phyloP scores from a whole-genome alignment of 2,888 invertebrate species.

The Yponomeuta plumbellus region DNA sequence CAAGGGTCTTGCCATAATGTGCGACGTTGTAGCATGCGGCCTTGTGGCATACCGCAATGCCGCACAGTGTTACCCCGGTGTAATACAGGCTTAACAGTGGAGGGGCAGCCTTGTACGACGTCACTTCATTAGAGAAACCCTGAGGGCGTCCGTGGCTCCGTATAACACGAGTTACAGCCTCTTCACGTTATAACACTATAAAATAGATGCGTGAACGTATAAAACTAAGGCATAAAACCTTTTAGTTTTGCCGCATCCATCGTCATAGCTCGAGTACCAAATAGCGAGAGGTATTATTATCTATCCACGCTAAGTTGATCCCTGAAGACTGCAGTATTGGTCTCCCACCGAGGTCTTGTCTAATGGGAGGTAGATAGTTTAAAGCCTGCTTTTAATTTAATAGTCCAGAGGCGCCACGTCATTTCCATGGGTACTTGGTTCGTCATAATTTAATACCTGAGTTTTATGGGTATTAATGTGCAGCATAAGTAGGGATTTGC shows the following conservation, averaged over 20 bases:
- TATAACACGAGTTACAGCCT: not conserved
- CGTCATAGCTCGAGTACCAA: slow-evolving; percentile 39
- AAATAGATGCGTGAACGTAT: slow-evolving; percentile 32
- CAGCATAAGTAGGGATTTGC: not conserved
- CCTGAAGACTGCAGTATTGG: not conserved
- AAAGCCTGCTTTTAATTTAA: slow-evolving; percentile 35
- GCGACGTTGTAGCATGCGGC: no score
- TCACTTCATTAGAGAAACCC: not conserved
- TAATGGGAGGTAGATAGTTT: slow-evolving; percentile 29
- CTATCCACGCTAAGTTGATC: slow-evolving; percentile 29
- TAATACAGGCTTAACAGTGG: no score
- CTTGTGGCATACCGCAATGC: no score
- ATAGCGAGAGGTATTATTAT: slow-evolving; percentile 30
- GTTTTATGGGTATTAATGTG: slow-evolving; percentile 3
- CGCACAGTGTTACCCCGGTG: no score
- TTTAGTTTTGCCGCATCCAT: slow-evolving; percentile 35
- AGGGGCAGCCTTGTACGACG: not conserved
- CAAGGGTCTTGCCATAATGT: no score
- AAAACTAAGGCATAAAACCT: slow-evolving; percentile 40
- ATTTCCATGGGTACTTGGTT: slow-evolving; percentile 15
- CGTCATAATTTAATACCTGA: slow-evolving; percentile 20
- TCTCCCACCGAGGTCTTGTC: slow-evolving; percentile 23
- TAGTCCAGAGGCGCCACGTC: slow-evolving; percentile 32
- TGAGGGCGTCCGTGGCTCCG: not conserved
- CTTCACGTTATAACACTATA: slow-evolving; percentile 18